phyloP scores from a whole-genome alignment of 2,888 invertebrate species.

The Ctena decussata region DNA sequence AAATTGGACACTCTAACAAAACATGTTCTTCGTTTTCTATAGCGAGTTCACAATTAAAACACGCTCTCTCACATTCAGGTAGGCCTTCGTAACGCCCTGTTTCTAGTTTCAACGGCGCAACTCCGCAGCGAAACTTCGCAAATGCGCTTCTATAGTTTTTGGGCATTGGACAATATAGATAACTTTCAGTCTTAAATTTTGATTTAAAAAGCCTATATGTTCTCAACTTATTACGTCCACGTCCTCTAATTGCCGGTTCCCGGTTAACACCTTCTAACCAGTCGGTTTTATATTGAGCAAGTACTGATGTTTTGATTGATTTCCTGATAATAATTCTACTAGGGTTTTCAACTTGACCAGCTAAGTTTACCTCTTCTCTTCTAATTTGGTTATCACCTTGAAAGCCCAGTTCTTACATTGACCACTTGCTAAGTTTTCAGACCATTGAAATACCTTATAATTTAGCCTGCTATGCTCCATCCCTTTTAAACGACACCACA shows the following conservation, averaged over 20 bases:
- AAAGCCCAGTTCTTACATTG: background rate
- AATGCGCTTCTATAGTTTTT: background rate
- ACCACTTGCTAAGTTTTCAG: background rate
- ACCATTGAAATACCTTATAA: background rate
- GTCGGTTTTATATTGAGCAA: background rate
- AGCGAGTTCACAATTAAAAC: background rate
- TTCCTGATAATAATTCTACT: background rate
- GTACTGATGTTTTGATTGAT: background rate
- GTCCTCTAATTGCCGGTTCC: background rate
- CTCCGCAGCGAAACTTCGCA: background rate
- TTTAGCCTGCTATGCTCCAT: background rate
- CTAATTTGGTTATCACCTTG: background rate
- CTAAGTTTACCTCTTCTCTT: background rate
- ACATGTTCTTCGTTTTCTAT: background rate
- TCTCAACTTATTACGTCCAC: background rate
- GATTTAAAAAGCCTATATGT: background rate
- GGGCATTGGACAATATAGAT: background rate
- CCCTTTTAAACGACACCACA: background rate
- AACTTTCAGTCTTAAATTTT: background rate
- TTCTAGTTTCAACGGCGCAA: background rate
- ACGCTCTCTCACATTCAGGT: background rate
- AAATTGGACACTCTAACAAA: background rate
- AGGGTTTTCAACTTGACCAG: background rate
- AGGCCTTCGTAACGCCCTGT: background rate
- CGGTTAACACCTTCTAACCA: background rate